phyloP scores from a whole-genome alignment of 2,797 vertebrate genomes.

The Uromys caudimaculatus region DNA sequence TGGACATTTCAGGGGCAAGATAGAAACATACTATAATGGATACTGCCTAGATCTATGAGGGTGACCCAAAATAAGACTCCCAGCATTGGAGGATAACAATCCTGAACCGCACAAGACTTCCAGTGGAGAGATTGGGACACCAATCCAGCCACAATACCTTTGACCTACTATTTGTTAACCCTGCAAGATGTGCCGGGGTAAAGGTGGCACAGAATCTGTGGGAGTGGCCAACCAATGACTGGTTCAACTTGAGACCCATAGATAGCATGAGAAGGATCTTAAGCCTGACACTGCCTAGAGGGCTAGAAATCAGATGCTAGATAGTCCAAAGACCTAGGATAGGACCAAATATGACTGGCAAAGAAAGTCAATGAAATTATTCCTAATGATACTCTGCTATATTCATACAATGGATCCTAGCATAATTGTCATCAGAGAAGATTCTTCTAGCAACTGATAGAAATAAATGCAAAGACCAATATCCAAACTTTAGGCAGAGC shows the following conservation, averaged over 20 bases:
- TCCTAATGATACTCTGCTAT: neutral
- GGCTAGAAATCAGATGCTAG: neutral
- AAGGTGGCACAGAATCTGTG: neutral
- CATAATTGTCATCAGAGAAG: neutral
- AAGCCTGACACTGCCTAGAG: neutral
- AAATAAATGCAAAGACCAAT: neutral
- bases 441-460: neutral
- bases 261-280: neutral
- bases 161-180: neutral
- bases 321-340: neutral
- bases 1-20: neutral
- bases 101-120: neutral
- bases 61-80: neutral
- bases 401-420: neutral
- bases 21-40: neutral
- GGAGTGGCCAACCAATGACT: neutral
- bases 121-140: neutral
- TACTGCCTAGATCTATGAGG: neutral
- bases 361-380: neutral
- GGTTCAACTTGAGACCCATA: neutral
- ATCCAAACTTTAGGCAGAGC: neutral
- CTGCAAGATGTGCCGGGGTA: neutral
- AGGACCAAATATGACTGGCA: neutral
- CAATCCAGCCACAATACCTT: neutral
- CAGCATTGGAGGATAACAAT: neutral